Evolutionary conservation across 2,888 invertebrate genomes (phyloP).

Genomic region (Bimastos eiseni): DNA sequence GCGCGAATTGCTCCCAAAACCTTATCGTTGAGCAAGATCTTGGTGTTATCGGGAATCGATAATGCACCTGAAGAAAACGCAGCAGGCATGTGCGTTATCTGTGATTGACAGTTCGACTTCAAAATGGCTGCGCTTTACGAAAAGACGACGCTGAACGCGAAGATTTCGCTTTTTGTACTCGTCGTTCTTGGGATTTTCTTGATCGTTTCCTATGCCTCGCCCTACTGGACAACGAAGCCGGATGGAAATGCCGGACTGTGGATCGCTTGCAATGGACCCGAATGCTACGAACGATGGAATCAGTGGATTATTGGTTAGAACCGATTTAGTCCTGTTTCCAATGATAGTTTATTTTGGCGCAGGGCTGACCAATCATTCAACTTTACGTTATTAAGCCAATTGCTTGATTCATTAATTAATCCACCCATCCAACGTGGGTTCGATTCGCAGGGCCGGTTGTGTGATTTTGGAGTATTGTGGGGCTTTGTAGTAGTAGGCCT

Average conservation of each 20-base stretch:
- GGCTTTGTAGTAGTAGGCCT: too few species aligned
- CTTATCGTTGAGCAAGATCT: not conserved
- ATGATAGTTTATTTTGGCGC: not conserved
- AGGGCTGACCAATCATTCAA: not conserved
- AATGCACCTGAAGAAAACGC: not conserved
- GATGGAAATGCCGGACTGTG: slow-evolving; percentile 24
- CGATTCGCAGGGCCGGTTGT: too few species aligned
- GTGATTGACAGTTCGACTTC: not conserved
- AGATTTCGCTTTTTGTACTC: not conserved
- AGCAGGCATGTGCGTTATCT: not conserved
- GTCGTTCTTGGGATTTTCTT: not conserved
- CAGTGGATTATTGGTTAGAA: slow-evolving; percentile 13
- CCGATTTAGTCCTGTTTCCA: not conserved
- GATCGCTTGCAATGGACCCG: not conserved
- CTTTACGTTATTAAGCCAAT: too few species aligned
- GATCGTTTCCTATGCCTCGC: slow-evolving; percentile 13
- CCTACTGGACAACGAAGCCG: slow-evolving; percentile 22
- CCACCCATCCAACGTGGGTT: too few species aligned
- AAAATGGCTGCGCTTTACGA: not conserved
- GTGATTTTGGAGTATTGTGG: too few species aligned
- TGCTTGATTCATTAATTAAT: too few species aligned
- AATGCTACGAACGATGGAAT: slow-evolving; percentile 28
- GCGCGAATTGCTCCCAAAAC: not conserved
- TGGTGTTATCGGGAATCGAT: not conserved
- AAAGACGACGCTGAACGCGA: slow-evolving; percentile 14